phyloP scores from a whole-genome alignment of 92 coral and sea anemone species.

The Bergia sp. region DNA sequence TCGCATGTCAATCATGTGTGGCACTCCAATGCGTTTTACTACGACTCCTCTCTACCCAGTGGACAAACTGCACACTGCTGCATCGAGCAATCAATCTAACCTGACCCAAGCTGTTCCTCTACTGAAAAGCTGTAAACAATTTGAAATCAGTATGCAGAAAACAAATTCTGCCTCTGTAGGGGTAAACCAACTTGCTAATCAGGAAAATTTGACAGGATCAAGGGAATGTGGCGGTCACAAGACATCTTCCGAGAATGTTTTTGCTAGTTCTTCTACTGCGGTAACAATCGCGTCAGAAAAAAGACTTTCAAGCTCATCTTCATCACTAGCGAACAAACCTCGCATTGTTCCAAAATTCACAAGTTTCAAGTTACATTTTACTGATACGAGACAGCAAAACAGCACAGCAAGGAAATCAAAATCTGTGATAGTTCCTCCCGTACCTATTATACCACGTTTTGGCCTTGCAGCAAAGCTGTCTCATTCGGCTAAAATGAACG shows the following conservation, averaged over 20 bases:
- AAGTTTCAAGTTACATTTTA: constrained; percentile 10
- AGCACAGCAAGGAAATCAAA: background rate
- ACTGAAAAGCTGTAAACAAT: constrained; percentile 63
- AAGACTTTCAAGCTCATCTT: background rate
- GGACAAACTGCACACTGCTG: constrained; percentile 67
- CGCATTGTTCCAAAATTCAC: constrained; percentile 35
- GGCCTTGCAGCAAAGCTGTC: background rate
- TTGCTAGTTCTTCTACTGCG: background rate
- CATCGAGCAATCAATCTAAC: constrained; percentile 65
- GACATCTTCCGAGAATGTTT: background rate
- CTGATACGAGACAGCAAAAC: background rate
- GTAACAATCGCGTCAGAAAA: background rate
- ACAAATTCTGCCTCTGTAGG: background rate
- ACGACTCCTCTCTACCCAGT: constrained; percentile 78
- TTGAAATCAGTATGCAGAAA: constrained; percentile 1
- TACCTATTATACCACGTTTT: background rate
- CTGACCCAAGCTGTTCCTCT: constrained; percentile 64
- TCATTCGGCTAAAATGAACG: constrained; percentile 5
- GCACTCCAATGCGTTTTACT: constrained; percentile 74
- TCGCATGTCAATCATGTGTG: constrained; percentile 85
- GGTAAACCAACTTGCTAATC: background rate
- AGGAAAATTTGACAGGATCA: background rate
- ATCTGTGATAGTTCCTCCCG: background rate
- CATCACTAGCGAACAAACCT: background rate
- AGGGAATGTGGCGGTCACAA: background rate